A percentile compares a stretch with the other conserved stretches of the same genome.
Conservation (phyloP, 1,140 invertebrate species). For the Melitaea cinxia region DNA sequence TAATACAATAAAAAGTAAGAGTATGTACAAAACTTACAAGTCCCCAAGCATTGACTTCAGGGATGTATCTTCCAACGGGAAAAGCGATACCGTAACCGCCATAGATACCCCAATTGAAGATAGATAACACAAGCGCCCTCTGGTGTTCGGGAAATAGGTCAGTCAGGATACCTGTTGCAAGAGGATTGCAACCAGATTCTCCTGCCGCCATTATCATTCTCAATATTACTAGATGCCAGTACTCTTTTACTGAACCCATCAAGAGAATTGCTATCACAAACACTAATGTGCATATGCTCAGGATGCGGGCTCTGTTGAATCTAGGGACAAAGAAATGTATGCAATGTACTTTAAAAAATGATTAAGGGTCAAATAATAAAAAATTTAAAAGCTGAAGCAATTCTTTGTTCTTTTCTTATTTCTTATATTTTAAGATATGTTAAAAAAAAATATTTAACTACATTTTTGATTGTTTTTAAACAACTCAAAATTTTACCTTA, state of each 20-base stretch:
- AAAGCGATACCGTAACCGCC: slow-evolving; percentile 96
- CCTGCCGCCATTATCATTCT: slow-evolving; percentile 94
- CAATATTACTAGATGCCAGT: slow-evolving; percentile 94
- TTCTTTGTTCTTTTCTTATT: no score
- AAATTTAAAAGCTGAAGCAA: no score
- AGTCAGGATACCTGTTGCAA: slow-evolving; percentile 92
- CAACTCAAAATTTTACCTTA: no score
- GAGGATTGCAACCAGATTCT: slow-evolving; percentile 94
- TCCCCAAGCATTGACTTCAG: slow-evolving; percentile 88
- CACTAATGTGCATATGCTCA: slow-evolving; percentile 89
- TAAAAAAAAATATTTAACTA: no score
- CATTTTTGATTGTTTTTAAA: no score
- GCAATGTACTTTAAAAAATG: neutral
- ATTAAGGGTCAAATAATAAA: neutral
- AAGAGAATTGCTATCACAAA: slow-evolving; percentile 92
- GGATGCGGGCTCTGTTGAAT: slow-evolving; percentile 87
- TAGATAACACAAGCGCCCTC: slow-evolving; percentile 93
- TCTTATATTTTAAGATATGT: no score
- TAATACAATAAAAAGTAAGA: no score
- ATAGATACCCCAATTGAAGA: slow-evolving; percentile 98
- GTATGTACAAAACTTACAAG: slow-evolving; percentile 85
- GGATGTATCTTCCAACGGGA: slow-evolving; percentile 94
- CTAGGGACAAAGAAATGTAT: slow-evolving; percentile 41
- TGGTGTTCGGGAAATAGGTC: slow-evolving; percentile 92
- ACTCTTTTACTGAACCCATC: slow-evolving; percentile 91